A percentile compares a stretch with the other conserved stretches of the same genome.
Evolutionary conservation across 2,888 invertebrate genomes (phyloP).

Genomic region (Leucania comma): DNA sequence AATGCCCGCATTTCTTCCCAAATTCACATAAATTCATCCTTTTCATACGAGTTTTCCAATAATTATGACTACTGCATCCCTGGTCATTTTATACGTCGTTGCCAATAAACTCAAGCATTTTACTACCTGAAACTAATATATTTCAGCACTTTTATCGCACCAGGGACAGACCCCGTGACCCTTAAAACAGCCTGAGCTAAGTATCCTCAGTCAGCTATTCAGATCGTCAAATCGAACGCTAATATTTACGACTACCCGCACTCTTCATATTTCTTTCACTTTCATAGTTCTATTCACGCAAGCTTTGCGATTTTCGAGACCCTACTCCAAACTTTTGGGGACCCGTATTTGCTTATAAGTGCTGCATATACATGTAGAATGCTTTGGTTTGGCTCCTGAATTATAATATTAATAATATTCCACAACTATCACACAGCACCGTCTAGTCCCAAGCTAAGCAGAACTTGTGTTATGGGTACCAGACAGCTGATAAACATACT

Average conservation of each 20-base stretch:
- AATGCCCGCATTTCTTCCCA: too few relatives aligned
- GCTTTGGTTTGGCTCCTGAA: not conserved
- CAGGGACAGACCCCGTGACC: conserved; percentile 25
- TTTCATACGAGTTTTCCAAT: not conserved
- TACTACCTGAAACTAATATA: conserved; percentile 40
- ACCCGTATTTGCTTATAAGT: conserved; percentile 58
- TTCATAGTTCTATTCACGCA: conserved; percentile 60
- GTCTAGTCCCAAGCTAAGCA: too few relatives aligned
- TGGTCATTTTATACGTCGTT: conserved; percentile 4
- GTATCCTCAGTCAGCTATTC: conserved; percentile 39
- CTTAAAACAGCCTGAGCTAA: conserved; percentile 17
- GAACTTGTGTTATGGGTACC: too few relatives aligned
- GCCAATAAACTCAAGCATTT: conserved; percentile 29
- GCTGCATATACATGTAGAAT: conserved; percentile 19
- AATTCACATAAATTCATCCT: not conserved
- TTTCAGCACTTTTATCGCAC: conserved; percentile 23
- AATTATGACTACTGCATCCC: not conserved
- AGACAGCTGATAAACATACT: too few relatives aligned
- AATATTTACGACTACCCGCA: conserved; percentile 65
- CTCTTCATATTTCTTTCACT: conserved; percentile 60
- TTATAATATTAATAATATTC: too few relatives aligned
- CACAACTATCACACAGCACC: too few relatives aligned
- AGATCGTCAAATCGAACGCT: conserved; percentile 49
- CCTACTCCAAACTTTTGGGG: conserved; percentile 50
- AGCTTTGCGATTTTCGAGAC: conserved; percentile 52